Evolutionary conservation across 2,113 vertebrate genomes (phyloP), one percentile per base, ranked within the genome.

Genomic region (Myrmecophaga tridactyla): DNA sequence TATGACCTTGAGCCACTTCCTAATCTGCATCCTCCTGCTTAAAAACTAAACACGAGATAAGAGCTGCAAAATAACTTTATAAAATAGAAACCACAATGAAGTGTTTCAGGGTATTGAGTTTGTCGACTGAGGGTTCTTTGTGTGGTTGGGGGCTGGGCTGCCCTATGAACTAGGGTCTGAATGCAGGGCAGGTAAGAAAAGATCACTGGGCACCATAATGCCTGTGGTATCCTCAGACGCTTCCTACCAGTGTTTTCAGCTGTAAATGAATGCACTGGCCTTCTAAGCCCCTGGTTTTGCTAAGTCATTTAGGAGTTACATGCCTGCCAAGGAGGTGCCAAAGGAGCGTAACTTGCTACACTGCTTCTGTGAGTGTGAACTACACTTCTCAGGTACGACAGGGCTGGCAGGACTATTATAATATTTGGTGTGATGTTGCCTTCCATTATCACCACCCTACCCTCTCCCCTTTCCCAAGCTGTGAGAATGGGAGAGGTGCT

Each of bases 351-450:
- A 97, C 97, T 98, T 95, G 97, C 97, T 96, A 39, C 86, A 94
- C 85, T 77, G 65, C 96, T 97, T 92, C 92, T 96, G 96, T 95
- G 97, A 97, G 98, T 98, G 98, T 97, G 97, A 98, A 97, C 96
- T 92, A 93, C 95, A 96, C 97, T 98, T 98, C 98, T 98, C 98
- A 98, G 98, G 98, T 98, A 98, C 97, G 97, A 95, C 94, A 96
- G 77, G 97, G 98, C 98, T 98, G 97, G 96, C 96, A 97, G 97
- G 97, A 96, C 3, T 97, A 97, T 98, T 97, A 98, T 97, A 98
- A 98, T 97, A 98, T 98, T 98, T 97, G 97, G 98, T 98, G 98
- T 98, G 98, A 98, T 98, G 96, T 96, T 98, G 96, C 96, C 97
- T 98, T 98, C 97, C 97, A 90, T 98, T 98, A 98, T 98, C 98